Evolutionary conservation across 2,888 invertebrate species (phyloP), one percentile per base, ranked within the genome.

Genomic region (Drosophila maculinotata): DNA sequence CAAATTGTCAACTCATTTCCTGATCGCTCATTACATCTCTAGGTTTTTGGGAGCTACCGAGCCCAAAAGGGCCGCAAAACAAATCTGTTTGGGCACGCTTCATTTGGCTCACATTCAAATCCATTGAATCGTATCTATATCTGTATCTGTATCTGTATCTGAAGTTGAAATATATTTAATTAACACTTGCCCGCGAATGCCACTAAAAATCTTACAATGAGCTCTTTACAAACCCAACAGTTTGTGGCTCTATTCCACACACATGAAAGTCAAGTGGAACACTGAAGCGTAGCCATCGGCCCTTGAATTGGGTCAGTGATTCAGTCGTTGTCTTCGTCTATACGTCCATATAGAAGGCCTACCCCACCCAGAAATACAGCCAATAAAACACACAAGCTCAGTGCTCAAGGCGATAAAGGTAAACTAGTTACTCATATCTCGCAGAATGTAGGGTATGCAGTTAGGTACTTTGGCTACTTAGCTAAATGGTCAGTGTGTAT

Each of bases 1-100:
- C 47, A 60, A 83, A 71, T 60, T 77, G 87, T 86, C 78, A 73
- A 82, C 76, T 82, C 72, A 79, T 76, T 80, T 76, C 73, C 84
- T 60, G 59, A 63, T 53, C 28, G 12, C 48, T 53, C 14, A 47
- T 56, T 49, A 36, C 26, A 31, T 31, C 53, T 14, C n/a, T n/a
- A n/a, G n/a, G n/a, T n/a, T n/a, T n/a, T n/a, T n/a, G n/a, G n/a
- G n/a, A n/a, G 39, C 36, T 44, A 49, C 60, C 66, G 12, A 49
- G 10, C 62, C 71, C 58, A 28, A 58, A 74, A 76, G 76, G 76
- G 75, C 69, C 23, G 36, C 52, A 59, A 64, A 47, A 51, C 64
- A 63, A 58, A 68, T 65, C 56, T 62, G 68, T 73, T 76, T 73
- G 87, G 60, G 58, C 71, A 72, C 79, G 81, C 87, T 81, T 81